Evolutionary conservation across 2,797 vertebrate genomes (phyloP).

Genomic region (Petrocephalus schoutedeni): DNA sequence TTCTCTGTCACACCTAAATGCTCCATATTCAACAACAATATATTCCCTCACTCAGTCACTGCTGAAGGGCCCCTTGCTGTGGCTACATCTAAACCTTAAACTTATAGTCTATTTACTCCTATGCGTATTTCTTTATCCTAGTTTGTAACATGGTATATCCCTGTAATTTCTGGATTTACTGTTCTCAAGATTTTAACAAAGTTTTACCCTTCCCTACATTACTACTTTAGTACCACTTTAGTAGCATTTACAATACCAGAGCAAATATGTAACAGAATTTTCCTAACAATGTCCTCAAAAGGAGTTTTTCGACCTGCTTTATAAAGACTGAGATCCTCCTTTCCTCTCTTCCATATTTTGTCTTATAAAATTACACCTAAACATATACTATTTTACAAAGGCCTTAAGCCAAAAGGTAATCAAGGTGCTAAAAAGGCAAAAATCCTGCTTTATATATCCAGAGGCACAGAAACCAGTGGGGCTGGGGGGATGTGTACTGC

Average conservation of each 20-base stretch:
- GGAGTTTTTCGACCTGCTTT: neutral
- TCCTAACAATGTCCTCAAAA: neutral
- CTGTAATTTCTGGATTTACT: conserved; percentile 37
- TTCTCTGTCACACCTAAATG: neutral
- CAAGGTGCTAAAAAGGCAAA: neutral
- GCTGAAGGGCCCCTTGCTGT: conserved; percentile 43
- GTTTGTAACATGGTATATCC: conserved; percentile 32
- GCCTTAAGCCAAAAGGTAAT: neutral
- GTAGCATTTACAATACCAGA: neutral
- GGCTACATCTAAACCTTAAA: conserved; percentile 35
- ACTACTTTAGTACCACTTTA: neutral
- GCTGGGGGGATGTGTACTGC: neutral
- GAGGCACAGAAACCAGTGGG: neutral
- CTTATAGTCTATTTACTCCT: conserved; percentile 35
- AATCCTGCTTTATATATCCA: conserved; percentile 4
- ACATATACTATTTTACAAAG: neutral
- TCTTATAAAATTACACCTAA: neutral
- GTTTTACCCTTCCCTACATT: conserved; percentile 24
- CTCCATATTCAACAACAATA: conserved; percentile 13
- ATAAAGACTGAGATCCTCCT: neutral
- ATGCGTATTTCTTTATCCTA: conserved; percentile 34
- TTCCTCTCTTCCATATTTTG: neutral
- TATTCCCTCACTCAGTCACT: neutral
- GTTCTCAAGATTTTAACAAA: conserved; percentile 28
- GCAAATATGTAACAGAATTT: neutral